Percentiles rank a stretch among this genome's conserved stretches.
phyloP scores from a whole-genome alignment of 1,140 invertebrate species.

The Hirudo medicinalis region DNA sequence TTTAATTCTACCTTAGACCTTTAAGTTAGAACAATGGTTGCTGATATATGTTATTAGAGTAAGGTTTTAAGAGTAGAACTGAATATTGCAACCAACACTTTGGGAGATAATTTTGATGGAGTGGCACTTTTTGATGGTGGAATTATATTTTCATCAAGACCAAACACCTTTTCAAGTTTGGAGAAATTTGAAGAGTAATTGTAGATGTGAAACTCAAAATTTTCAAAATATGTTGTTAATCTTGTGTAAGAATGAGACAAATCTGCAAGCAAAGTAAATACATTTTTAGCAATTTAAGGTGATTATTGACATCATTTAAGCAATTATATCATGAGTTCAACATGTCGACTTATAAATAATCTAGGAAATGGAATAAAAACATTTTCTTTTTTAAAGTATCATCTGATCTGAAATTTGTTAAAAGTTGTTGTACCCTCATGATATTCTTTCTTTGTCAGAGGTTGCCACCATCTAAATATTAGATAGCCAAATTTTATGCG shows the following conservation, averaged over 20 bases:
- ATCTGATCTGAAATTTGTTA: neutral
- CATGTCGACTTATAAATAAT: neutral
- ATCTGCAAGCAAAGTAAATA: conserved; percentile 47
- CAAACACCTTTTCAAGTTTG: conserved; percentile 75
- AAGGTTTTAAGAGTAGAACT: neutral
- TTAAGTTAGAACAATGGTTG: neutral
- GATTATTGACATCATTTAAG: conserved; percentile 1
- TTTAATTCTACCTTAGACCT: conserved; percentile 1
- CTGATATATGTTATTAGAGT: neutral
- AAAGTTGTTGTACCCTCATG: conserved; percentile 59
- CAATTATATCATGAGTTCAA: neutral
- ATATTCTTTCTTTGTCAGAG: conserved; percentile 84
- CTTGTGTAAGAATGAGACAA: conserved; percentile 87
- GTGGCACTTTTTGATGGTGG: conserved; percentile 35
- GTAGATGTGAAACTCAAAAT: conserved; percentile 88
- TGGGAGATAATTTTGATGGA: neutral
- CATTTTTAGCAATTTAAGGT: conserved; percentile 13
- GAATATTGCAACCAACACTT: neutral
- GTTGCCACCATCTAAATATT: conserved; percentile 89
- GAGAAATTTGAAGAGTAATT: conserved; percentile 80
- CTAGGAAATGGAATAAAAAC: too few relatives aligned
- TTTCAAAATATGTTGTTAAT: conserved; percentile 82
- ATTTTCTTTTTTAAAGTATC: too few relatives aligned
- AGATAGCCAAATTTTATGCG: conserved; percentile 90
- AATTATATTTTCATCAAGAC: conserved; percentile 60